These are phyloP conservation scores for Anthophora plumipes DNA, from an alignment of 2,888 invertebrate species.

Conservation along the genomic window DNA sequence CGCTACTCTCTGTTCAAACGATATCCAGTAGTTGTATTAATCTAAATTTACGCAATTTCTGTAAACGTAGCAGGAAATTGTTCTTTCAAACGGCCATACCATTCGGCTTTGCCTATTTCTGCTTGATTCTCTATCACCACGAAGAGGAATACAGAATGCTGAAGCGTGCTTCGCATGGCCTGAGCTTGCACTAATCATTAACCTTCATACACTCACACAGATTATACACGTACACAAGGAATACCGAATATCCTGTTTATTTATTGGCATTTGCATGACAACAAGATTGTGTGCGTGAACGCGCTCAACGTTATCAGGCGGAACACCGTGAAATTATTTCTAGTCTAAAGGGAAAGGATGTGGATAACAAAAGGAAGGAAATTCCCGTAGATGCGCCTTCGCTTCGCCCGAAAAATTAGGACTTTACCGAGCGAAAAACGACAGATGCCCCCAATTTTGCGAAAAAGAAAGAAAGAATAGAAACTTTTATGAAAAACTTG, in stretches of 20 bases:
- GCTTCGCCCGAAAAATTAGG: conserved; percentile 7
- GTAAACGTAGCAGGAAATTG: conserved; percentile 40
- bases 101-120: conserved; percentile 29
- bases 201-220: conserved; percentile 9
- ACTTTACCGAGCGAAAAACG: neutral
- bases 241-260: conserved; percentile 28
- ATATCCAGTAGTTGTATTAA: conserved; percentile 45
- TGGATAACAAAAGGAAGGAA: conserved; percentile 16
- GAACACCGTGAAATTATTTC: conserved; percentile 44
- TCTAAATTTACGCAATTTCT: conserved; percentile 69
- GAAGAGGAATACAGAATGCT: conserved; percentile 53
- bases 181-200: conserved; percentile 58
- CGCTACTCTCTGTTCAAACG: conserved; percentile 27
- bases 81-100: conserved; percentile 42
- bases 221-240: neutral
- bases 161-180: conserved; percentile 23
- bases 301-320: conserved; percentile 22
- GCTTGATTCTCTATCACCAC: conserved; percentile 1
- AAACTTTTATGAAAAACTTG: neutral
- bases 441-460: neutral
- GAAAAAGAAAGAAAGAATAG: neutral
- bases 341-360: neutral
- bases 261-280: conserved; percentile 1
- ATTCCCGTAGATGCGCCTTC: conserved; percentile 6
- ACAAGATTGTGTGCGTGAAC: conserved; percentile 12